phyloP scores from a whole-genome alignment of 2,113 vertebrate genomes.

The Archocentrus centrarchus region DNA sequence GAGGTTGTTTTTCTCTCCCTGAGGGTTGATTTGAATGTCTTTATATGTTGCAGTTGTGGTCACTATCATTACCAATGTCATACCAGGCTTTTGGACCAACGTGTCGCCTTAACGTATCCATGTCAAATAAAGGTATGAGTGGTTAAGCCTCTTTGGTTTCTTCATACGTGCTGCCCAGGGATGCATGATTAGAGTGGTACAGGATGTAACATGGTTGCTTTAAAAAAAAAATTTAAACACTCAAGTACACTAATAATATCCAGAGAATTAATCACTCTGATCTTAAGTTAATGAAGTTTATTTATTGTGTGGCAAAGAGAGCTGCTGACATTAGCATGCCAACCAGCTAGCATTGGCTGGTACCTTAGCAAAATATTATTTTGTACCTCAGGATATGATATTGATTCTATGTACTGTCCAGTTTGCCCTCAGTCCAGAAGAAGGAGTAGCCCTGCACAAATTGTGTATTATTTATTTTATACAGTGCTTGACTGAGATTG shows the following conservation, averaged over 20 bases:
- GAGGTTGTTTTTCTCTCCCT: not conserved
- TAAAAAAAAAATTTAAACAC: not conserved
- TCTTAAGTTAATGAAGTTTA: not conserved
- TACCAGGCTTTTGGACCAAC: accelerated
- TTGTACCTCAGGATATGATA: not conserved
- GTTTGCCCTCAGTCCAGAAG: not conserved
- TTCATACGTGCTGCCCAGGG: not conserved
- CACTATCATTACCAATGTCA: not conserved
- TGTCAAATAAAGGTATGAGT: not conserved
- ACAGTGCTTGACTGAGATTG: not conserved
- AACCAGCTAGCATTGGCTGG: not conserved
- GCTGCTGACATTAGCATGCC: not conserved
- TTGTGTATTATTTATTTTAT: not conserved
- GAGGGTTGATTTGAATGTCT: not conserved
- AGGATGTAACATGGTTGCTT: not conserved
- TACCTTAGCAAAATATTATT: not conserved
- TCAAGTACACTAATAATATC: not conserved
- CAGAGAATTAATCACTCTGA: not conserved
- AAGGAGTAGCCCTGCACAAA: accelerated
- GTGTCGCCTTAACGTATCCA: not conserved
- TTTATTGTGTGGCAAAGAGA: not conserved
- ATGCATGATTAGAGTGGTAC: not conserved
- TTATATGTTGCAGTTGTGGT: not conserved
- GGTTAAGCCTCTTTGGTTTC: not conserved
- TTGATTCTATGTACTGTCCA: no score